Base-by-base conservation (phyloP, 2,888 invertebrate species). In the Ennomos fuscantarius region DNA sequence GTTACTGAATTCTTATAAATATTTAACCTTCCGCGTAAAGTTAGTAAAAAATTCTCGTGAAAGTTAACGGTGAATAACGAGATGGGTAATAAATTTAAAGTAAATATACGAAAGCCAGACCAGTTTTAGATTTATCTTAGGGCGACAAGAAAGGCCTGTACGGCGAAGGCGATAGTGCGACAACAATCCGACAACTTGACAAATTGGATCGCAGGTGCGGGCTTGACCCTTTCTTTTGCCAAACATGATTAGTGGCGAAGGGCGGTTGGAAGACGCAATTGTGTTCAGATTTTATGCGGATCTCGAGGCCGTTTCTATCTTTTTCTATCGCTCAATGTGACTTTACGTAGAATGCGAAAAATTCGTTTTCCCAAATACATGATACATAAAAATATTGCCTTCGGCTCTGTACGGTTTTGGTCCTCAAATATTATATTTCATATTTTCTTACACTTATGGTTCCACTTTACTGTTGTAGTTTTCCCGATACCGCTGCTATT, bases 201-300 rank as follows among this genome's bases (percentile, higher is more conserved):
- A 74, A 75, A 75, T 74, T 69, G 72, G 65, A 65, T 59, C 60
- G 61, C 74, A 73, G 76, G 73, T 75, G 72, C 56, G 46, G 55
- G 60, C 43, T 62, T 65, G 71, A 71, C 72, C 74, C 72, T 72
- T 70, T 72, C 67, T 65, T 69, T 69, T 44, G 55, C 63, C 55
- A 70, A 72, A 70, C 67, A 66, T 69, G 68, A 71, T 73, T 71
- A 69, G 69, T 69, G 51, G 55, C 35, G 12, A 53, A 64, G 61
- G 55, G 15, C 43, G 48, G 42, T 41, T 39, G 39, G 12, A 56
- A 47, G 56, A 56, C 48, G 54, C 33, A 53, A 56, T 39, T 42
- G 33, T 9, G 9, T 37, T 10, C 9, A 44, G 47, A 54, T 35
- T 48, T 50, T 51, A 42, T 44, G 12, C 9, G 35, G 42, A 45